A percentile compares a stretch with the other conserved stretches of the same genome.
These are phyloP conservation scores for Labeo catla DNA, from an alignment of 2,113 vertebrate species.

Conservation along the genomic window DNA sequence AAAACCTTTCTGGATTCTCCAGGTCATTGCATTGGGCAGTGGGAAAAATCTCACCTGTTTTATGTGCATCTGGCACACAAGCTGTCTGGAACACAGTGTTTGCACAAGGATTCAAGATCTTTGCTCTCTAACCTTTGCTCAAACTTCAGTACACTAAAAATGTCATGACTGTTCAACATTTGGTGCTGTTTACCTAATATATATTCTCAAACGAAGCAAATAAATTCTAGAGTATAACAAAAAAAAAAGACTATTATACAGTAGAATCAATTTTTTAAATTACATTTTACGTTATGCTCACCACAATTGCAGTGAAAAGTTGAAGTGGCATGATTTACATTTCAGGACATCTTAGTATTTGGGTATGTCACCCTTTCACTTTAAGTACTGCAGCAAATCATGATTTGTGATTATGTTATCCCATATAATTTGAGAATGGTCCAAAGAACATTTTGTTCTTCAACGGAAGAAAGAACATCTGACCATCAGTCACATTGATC, in stretches of 20 bases:
- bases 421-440: neutral
- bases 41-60: conserved; percentile 56
- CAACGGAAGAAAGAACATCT: neutral
- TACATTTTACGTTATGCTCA: neutral
- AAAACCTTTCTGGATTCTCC: conserved; percentile 4
- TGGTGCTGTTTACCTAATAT: neutral
- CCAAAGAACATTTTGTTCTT: neutral
- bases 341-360: neutral
- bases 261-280: neutral
- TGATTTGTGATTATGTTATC: neutral
- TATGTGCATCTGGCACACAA: conserved; percentile 37
- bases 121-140: neutral
- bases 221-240: neutral
- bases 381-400: neutral
- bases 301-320: neutral
- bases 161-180: neutral
- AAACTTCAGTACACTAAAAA: neutral
- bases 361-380: neutral
- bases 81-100: conserved; percentile 33
- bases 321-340: neutral
- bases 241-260: neutral
- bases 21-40: conserved; percentile 14
- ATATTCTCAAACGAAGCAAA: neutral
- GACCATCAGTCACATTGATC: neutral
- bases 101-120: conserved; percentile 30